Conservation (phyloP, 64 coral and sea anemone species). For the Montipora sp. region DNA sequence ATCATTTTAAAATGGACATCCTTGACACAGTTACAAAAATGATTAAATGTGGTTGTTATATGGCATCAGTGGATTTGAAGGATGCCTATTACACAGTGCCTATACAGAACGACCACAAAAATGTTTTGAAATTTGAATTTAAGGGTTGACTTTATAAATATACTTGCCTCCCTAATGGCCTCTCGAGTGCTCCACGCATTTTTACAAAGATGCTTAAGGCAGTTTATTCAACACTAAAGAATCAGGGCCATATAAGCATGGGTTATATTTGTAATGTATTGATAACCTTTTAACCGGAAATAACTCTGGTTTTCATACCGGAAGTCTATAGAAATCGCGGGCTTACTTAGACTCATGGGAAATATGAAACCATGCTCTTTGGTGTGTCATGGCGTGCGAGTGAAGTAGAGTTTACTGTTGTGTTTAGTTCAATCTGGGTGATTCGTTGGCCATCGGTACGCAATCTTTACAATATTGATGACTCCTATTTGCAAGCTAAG, state of each 20-base stretch:
- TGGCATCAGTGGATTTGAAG: constrained; percentile 5
- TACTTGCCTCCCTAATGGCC: constrained; percentile 39
- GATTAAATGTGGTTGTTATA: constrained; percentile 18
- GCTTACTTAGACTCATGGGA: no score
- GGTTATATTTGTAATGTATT: not conserved
- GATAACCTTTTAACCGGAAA: no score
- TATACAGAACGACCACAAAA: not conserved
- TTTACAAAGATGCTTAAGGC: constrained; percentile 35
- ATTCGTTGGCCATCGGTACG: no score
- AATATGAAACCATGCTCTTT: no score
- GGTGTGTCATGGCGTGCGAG: no score
- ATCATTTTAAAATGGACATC: constrained; percentile 12
- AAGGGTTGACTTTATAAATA: not conserved
- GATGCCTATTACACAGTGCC: constrained; percentile 16
- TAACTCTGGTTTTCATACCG: no score
- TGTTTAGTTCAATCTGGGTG: no score
- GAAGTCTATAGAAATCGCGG: no score
- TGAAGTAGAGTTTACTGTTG: no score
- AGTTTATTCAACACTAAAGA: not conserved
- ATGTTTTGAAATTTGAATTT: constrained; percentile 9
- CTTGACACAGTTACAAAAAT: not conserved
- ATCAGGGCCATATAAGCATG: constrained; percentile 15
- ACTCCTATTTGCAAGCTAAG: constrained; percentile 61
- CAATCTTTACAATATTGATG: constrained; percentile 5
- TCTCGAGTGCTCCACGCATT: constrained; percentile 9